These are phyloP conservation scores for Esox lucius DNA, from an alignment of 2,797 vertebrate genomes.

Conservation along the genomic window DNA sequence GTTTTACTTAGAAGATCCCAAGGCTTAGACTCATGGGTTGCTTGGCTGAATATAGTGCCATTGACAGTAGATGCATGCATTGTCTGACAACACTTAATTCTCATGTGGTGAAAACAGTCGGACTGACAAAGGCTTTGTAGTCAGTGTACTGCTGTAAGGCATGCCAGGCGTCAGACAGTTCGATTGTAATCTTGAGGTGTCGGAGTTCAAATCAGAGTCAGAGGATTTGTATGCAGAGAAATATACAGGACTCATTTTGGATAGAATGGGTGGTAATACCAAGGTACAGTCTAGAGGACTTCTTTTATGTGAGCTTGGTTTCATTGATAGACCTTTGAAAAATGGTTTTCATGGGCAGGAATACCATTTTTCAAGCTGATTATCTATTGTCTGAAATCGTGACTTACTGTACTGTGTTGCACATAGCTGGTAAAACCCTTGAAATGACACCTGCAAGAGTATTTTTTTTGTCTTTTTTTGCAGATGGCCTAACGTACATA, in stretches of 20 bases:
- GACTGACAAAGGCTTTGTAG: neutral
- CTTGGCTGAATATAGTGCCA: neutral
- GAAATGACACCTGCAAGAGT: neutral
- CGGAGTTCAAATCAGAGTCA: conserved; percentile 18
- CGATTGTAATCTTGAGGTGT: conserved; percentile 72
- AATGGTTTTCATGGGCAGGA: neutral
- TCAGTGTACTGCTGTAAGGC: conserved; percentile 28
- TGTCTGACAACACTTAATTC: neutral
- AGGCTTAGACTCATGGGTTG: neutral
- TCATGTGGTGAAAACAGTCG: neutral
- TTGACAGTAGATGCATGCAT: neutral
- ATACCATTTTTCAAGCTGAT: neutral
- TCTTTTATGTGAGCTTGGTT: neutral
- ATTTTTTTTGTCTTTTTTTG: neutral
- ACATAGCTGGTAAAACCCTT: neutral
- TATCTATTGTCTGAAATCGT: neutral
- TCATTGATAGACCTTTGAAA: neutral
- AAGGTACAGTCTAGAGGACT: neutral
- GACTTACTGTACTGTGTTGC: neutral
- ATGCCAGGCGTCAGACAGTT: conserved; percentile 66
- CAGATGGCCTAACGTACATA: neutral
- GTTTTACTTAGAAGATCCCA: no score
- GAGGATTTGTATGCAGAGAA: conserved; percentile 48
- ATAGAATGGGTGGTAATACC: neutral
- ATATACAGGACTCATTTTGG: conserved; percentile 26